Base-by-base conservation (phyloP, 2,797 vertebrate species). In the Phalloptychus januarius region DNA sequence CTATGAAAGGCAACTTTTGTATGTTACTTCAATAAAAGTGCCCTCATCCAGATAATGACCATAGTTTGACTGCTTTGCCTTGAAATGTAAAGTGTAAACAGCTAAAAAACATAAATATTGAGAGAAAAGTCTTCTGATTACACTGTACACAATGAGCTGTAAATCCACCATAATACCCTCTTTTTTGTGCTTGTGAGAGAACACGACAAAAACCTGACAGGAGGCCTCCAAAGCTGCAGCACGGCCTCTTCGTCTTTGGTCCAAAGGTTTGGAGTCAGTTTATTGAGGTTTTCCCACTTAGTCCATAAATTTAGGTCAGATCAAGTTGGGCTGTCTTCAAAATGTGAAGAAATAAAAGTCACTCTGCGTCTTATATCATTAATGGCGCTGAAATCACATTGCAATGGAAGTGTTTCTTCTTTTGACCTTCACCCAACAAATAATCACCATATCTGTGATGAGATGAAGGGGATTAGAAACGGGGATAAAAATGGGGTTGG, bases 11-110 rank as follows among this genome's bases (percentile, higher is more conserved):
- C 56, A 23, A n/a, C 36, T 12, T 73, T 65, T 73, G n/a, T 46
- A 7, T 73, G 81, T 28, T 40, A 38, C 40, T 77, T 11, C 48
- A 13, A 8, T 75, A 79, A 52, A 38, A 8, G 10, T 10, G 1
- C 12, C 50, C 56, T 74, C 36, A 74, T 83, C 13, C 63, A 77
- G 33, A 56, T 28, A n/a, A 63, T n/a, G 42, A 72, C 80, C 69
- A 18, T 61, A 38, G 13, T 31, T 63, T 69, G 54, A 25, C 72
- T 74, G 6, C 23, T 69, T 72, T 28, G 25, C 56, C 20, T 54
- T 71, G 44, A 74, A 52, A 81, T 87, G 77, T 93, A 31, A 83
- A 79, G 87, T 92, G 72, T 84, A 85, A 90, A 92, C 88, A 92
- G 20, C 31, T 31, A 28, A 61, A 79, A 86, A 78, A 81, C 84